phyloP scores from a whole-genome alignment of 1,140 invertebrate species.

The Tetragonula clypearis region DNA sequence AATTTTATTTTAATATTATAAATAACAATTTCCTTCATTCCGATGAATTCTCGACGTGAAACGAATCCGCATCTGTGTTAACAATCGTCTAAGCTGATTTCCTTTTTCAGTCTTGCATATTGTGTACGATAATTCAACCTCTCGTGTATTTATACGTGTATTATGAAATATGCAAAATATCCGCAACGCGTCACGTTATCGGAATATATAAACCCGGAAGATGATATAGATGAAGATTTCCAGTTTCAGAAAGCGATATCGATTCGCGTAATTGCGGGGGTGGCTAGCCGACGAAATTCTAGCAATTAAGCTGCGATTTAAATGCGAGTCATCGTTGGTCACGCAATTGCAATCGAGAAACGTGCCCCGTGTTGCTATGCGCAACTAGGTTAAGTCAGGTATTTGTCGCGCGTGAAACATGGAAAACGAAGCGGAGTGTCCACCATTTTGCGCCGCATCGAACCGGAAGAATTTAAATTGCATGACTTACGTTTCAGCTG shows the following conservation, averaged over 20 bases:
- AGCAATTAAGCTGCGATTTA: slow-evolving; percentile 15
- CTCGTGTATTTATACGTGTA: background rate
- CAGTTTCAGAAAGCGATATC: background rate
- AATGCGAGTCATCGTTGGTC: background rate
- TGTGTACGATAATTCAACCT: too few relatives aligned
- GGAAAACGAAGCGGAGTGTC: background rate
- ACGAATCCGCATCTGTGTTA: too few relatives aligned
- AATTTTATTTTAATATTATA: too few relatives aligned
- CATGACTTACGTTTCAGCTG: slow-evolving; percentile 20
- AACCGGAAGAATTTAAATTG: slow-evolving; percentile 13
- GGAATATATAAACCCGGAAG: background rate
- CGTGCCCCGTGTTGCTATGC: background rate
- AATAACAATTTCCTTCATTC: too few relatives aligned
- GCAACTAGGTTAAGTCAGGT: slow-evolving; percentile 22
- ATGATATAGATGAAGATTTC: background rate
- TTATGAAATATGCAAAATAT: background rate
- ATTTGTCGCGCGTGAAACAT: background rate
- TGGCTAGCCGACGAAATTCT: too few relatives aligned
- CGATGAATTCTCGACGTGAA: too few relatives aligned
- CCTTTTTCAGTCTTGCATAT: too few relatives aligned
- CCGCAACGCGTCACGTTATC: background rate
- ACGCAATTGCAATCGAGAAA: background rate
- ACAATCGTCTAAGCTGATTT: too few relatives aligned
- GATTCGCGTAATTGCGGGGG: background rate
- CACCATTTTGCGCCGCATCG: background rate